Percentiles rank a stretch among this genome's conserved stretches.
These are phyloP conservation scores for Drosophila engyochracea DNA, from an alignment of 2,888 invertebrate species.

Conservation along the genomic window DNA sequence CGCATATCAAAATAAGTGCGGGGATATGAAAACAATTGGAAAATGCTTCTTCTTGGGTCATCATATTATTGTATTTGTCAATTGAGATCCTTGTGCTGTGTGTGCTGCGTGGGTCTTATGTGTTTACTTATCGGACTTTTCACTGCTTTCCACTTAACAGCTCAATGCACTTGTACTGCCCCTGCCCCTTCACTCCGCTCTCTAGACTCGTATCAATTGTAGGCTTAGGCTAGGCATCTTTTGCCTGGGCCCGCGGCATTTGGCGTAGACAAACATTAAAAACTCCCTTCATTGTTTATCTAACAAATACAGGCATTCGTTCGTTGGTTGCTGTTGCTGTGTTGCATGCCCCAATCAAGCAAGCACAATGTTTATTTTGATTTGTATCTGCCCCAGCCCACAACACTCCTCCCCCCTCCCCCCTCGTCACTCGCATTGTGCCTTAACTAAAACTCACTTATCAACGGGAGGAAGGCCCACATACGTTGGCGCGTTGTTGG, in stretches of 20 bases:
- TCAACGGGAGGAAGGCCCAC: slow-evolving; percentile 44
- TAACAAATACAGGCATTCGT: slow-evolving; percentile 69
- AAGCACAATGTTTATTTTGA: slow-evolving; percentile 71
- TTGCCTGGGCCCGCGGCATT: slow-evolving; percentile 25
- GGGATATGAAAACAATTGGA: not conserved
- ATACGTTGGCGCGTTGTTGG: slow-evolving; percentile 47
- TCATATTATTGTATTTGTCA: slow-evolving; percentile 16
- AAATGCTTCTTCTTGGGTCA: not conserved
- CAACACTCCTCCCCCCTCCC: not conserved
- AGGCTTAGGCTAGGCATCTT: slow-evolving; percentile 45
- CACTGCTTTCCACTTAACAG: slow-evolving; percentile 46
- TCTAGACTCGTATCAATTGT: slow-evolving; percentile 20
- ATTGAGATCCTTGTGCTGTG: slow-evolving; percentile 6
- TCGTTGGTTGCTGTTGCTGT: not conserved
- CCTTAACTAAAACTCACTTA: slow-evolving; percentile 47
- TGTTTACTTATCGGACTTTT: slow-evolving; percentile 39
- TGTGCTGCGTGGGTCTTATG: not conserved
- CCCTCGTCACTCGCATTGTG: not conserved
- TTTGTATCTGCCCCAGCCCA: slow-evolving; percentile 38
- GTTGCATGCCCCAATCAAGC: slow-evolving; percentile 62
- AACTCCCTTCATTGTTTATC: slow-evolving; percentile 70
- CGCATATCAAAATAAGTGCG: not conserved
- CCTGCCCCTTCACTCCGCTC: not conserved
- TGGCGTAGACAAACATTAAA: slow-evolving; percentile 50
- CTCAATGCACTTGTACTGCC: slow-evolving; percentile 53